phyloP scores from a whole-genome alignment of 2,797 vertebrate genomes.

The Crocodylus rhombifer region DNA sequence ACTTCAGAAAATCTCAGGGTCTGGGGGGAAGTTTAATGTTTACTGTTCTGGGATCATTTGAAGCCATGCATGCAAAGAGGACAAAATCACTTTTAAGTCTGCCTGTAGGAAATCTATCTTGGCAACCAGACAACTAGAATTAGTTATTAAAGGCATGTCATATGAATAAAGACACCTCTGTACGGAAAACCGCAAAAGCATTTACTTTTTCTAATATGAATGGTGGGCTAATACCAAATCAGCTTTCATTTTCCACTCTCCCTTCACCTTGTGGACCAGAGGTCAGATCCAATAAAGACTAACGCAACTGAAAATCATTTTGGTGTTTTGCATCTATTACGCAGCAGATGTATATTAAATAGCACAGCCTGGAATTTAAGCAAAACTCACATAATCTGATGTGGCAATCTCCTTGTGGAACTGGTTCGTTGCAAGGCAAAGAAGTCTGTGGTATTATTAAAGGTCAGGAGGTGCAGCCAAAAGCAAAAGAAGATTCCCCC shows the following conservation, averaged over 20 bases:
- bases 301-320: slow-evolving; percentile 78
- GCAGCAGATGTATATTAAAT: slow-evolving; percentile 73
- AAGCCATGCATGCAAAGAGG: slow-evolving; percentile 90
- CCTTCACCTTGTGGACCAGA: slow-evolving; percentile 77
- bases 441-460: slow-evolving; percentile 29
- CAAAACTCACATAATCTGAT: slow-evolving; percentile 58
- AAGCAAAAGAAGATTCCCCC: accelerated
- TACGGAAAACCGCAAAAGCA: slow-evolving; percentile 85
- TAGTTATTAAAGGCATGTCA: slow-evolving; percentile 91
- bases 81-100: slow-evolving; percentile 91
- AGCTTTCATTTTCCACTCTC: slow-evolving; percentile 84
- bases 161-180: slow-evolving; percentile 87
- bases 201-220: slow-evolving; percentile 85
- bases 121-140: slow-evolving; percentile 88
- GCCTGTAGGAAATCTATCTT: slow-evolving; percentile 88
- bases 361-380: slow-evolving; percentile 67
- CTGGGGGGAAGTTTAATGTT: slow-evolving; percentile 84
- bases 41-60: slow-evolving; percentile 91
- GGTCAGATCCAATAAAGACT: slow-evolving; percentile 81
- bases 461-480: slow-evolving; percentile 24
- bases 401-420: slow-evolving; percentile 69
- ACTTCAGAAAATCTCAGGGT: slow-evolving; percentile 79
- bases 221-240: slow-evolving; percentile 84
- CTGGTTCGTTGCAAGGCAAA: slow-evolving; percentile 70
- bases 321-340: slow-evolving; percentile 69